Evolutionary conservation across 37 sponge, comb jelly and placozoan species (phyloP).

Genomic region (Diacarnus erythraeanus): DNA sequence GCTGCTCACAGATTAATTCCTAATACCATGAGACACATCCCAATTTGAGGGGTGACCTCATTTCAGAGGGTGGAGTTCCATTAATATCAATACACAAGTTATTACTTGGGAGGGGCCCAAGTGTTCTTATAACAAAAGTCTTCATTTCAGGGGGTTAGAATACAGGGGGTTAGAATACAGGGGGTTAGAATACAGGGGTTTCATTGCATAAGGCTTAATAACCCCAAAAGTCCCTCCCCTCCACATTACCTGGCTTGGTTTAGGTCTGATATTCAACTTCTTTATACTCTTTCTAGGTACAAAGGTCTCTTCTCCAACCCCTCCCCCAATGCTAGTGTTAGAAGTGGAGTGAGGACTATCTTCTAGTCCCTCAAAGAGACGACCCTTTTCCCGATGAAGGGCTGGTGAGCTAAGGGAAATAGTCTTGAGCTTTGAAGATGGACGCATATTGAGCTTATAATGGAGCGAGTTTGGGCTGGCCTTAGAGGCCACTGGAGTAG

Average conservation of each 20-base stretch:
- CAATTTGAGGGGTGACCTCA: too few relatives aligned
- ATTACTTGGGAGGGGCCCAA: too few relatives aligned
- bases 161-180: background rate
- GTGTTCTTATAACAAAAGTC: too few relatives aligned
- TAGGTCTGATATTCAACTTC: slow-evolving; percentile 64
- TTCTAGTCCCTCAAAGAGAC: slow-evolving; percentile 73
- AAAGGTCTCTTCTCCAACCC: slow-evolving; percentile 33
- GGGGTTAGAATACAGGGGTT: background rate
- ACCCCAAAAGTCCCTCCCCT: too few relatives aligned
- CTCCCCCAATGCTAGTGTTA: background rate
- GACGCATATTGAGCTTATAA: slow-evolving; percentile 70
- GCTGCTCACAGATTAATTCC: too few relatives aligned
- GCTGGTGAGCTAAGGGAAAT: slow-evolving; percentile 51
- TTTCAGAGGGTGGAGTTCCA: too few relatives aligned
- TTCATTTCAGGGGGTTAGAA: too few relatives aligned
- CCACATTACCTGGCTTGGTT: slow-evolving; percentile 31
- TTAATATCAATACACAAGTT: too few relatives aligned
- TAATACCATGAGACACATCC: too few relatives aligned
- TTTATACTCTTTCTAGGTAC: slow-evolving; percentile 78
- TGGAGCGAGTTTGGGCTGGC: slow-evolving; percentile 43
- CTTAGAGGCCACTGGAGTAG: slow-evolving; percentile 37
- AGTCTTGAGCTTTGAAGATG: slow-evolving; percentile 48
- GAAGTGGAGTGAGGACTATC: slow-evolving; percentile 22
- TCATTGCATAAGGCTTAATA: too few relatives aligned
- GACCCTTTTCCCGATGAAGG: slow-evolving; percentile 33